These are phyloP conservation scores for Auanema freiburgensis DNA, from an alignment of 2,888 invertebrate genomes.

Conservation along the genomic window DNA sequence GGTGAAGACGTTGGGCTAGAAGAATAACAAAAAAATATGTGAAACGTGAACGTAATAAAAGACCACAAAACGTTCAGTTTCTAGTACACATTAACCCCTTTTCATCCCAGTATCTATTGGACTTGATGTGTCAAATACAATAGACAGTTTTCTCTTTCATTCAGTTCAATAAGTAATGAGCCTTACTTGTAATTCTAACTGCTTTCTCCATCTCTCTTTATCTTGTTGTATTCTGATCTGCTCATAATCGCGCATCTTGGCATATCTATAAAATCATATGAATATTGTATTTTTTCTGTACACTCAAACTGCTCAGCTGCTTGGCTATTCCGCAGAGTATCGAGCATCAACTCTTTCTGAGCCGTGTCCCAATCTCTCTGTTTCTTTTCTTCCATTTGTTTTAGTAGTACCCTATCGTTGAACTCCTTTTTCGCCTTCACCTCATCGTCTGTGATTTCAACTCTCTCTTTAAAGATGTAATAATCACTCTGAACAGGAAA, in stretches of 20 bases:
- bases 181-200: constrained; percentile 36
- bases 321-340: constrained; percentile 38
- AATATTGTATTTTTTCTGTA: background rate
- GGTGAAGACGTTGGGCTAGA: too few species aligned
- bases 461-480: constrained; percentile 40
- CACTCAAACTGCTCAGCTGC: constrained; percentile 37
- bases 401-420: constrained; percentile 32
- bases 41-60: too few species aligned
- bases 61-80: too few species aligned
- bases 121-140: too few species aligned
- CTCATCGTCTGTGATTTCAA: constrained; percentile 14
- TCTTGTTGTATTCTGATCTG: constrained; percentile 28
- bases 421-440: constrained; percentile 26
- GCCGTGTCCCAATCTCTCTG: constrained; percentile 27
- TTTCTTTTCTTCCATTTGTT: constrained; percentile 40
- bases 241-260: constrained; percentile 32
- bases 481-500: constrained; percentile 30
- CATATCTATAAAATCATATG: constrained; percentile 26
- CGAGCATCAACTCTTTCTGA: constrained; percentile 40
- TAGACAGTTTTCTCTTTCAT: too few species aligned
- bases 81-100: too few species aligned
- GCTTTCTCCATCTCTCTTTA: constrained; percentile 33
- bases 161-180: too few species aligned
- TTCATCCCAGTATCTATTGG: too few species aligned
- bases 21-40: too few species aligned